Base-by-base conservation (phyloP, 2,888 invertebrate genomes). In the Penaeus monodon region DNA sequence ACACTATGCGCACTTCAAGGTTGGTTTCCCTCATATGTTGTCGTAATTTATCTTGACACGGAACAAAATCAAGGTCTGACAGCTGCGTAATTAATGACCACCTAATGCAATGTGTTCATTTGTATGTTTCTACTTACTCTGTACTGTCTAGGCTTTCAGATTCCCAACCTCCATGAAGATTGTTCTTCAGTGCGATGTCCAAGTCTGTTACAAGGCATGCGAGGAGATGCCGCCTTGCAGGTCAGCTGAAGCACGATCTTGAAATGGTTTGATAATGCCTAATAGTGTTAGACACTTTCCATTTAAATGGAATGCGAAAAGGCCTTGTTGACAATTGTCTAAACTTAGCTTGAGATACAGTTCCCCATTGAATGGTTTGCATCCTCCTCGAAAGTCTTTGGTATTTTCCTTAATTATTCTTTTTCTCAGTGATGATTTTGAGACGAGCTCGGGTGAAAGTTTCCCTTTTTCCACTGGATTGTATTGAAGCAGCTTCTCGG, bases 151-250 rank as follows among this genome's bases (percentile, higher is more conserved):
- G 89, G 90, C 91, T 64, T 91, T 91, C 90, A 90, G 91, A n/a
- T 91, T 91, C 78, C 91, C 91, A 8, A 91, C 91, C 10, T 90
- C 90, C 22, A 66, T 85, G 6, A 90, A 90, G 22, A 89, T 91
- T 14, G 74, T 90, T n/a, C 85, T 91, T 8, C 90, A 89, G 68
- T 91, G 91, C 70, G 90, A 91, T 74, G 88, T 91, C 29, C 91
- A 91, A 82, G 89, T 91, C 27, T 91, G 91, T 81, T 90, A 88
- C 85, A 84, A 85, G 24, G 81, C 82, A 29, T 91, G 91, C 68
- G 87, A 84, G 24, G 83, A 81, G 20, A 84, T 82, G 27, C 86
- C 84, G 29, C 89, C 90, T 20, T 90, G 90, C 90, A 82, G 84
- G 90, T 88, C 66, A 87, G 84, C 78, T 8, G 38, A 12, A 29